Percentiles rank a stretch among this genome's conserved stretches.
Evolutionary conservation across 2,113 vertebrate genomes (phyloP).

Genomic region (Gopherus evgoodei): DNA sequence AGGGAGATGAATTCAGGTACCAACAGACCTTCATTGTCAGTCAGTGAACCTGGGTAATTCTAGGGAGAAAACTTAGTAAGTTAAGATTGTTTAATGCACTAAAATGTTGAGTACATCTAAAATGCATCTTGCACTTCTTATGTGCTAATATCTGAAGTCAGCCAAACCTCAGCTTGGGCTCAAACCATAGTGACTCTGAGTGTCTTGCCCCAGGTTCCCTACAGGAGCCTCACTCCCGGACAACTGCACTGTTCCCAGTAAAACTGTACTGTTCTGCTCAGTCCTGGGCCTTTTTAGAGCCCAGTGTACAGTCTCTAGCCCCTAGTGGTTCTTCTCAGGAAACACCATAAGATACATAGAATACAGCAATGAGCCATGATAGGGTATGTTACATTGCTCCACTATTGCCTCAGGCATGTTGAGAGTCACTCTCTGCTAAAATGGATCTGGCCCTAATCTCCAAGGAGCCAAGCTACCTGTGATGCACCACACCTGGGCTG

Average conservation of each 20-base stretch:
- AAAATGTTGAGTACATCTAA: background rate
- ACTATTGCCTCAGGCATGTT: background rate
- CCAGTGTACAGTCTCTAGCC: background rate
- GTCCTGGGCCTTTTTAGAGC: background rate
- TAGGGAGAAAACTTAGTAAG: background rate
- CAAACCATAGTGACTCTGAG: background rate
- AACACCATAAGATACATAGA: background rate
- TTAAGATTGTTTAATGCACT: background rate
- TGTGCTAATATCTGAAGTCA: background rate
- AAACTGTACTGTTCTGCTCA: background rate
- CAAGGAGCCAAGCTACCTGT: background rate
- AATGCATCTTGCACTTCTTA: background rate
- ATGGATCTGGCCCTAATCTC: background rate
- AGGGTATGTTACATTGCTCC: background rate
- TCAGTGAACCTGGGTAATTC: background rate
- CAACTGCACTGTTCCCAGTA: background rate
- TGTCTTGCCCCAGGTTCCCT: background rate
- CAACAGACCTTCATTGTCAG: background rate
- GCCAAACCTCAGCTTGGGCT: background rate
- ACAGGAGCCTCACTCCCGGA: background rate
- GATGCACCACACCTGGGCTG: too few relatives aligned
- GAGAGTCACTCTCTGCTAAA: background rate
- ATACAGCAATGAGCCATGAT: background rate
- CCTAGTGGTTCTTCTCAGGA: background rate
- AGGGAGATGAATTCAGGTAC: background rate